A percentile compares a stretch with the other conserved stretches of the same genome.
phyloP scores from a whole-genome alignment of 2,888 invertebrate genomes.

The Drosophila stalkeri region DNA sequence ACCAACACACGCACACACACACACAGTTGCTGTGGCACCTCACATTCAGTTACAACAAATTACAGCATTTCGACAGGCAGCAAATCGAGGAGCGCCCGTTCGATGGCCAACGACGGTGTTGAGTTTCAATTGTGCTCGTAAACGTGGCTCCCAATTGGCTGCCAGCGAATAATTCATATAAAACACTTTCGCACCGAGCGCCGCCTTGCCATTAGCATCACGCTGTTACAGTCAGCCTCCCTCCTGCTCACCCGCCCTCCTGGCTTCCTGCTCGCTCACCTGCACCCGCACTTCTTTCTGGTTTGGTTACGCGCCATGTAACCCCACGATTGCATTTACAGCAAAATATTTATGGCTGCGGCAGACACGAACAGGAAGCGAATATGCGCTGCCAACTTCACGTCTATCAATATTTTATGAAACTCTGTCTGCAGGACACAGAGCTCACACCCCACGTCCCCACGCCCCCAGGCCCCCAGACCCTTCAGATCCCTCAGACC shows the following conservation, averaged over 20 bases:
- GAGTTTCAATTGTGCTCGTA: conserved; percentile 79
- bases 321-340: conserved; percentile 80
- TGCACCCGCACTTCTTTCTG: conserved; percentile 17
- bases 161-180: conserved; percentile 78
- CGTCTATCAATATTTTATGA: conserved; percentile 81
- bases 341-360: conserved; percentile 82
- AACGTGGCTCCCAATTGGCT: conserved; percentile 81
- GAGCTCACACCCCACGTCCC: background rate
- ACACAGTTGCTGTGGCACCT: background rate
- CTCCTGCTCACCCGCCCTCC: background rate
- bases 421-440: conserved; percentile 74
- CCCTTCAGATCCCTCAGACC: background rate
- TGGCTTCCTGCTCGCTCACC: background rate
- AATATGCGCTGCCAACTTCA: conserved; percentile 80
- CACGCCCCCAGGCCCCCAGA: too few species aligned
- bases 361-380: conserved; percentile 80
- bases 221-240: conserved; percentile 31
- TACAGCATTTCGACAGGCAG: conserved; percentile 69
- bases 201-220: conserved; percentile 74
- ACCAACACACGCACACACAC: conserved; percentile 16
- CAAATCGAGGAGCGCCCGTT: conserved; percentile 41
- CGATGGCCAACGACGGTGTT: conserved; percentile 60
- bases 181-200: conserved; percentile 78
- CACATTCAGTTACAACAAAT: conserved; percentile 64
- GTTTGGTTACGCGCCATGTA: conserved; percentile 66